Base-by-base conservation (phyloP, 2,113 vertebrate species). In the Eudyptes chrysolophus region DNA sequence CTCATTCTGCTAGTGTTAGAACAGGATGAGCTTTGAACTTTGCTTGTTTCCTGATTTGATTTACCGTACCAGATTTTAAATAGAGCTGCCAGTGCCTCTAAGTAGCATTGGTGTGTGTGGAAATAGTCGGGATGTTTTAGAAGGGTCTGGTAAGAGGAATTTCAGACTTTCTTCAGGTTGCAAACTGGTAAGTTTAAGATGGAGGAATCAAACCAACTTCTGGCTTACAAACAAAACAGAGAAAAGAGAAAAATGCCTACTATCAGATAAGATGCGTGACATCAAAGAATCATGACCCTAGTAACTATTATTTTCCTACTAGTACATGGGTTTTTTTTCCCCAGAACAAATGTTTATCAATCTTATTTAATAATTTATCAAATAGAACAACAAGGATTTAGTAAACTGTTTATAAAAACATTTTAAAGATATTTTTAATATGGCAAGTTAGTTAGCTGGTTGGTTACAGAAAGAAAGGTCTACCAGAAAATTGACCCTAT, bases 291-390 rank as follows among this genome's bases (percentile, higher is more conserved):
- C 22, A 6, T 48, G 75, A 30, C 20, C 17, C 13, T 29, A 32
- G 27, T 16, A 52, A 44, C 7, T 24, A 6, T 26, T 5, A 29
- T 70, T 49, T 84, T 66, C 32, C 51, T 66, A 22, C 4, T 27
- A 29, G 10, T 16, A 71, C 5, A 22, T 21, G 4, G 1, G 1
- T 19, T 0, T 57, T 60, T 78, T 14, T 62, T 25, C 27, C 20
- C 19, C 22, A 26, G 25, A 36, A 52, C 0, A 78, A 72, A 57
- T 9, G 2, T 7, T 40, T 20, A 16, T 34, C 25, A 34, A 60
- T 34, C 2, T 44, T 69, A 34, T 52, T 21, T 32, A 40, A 46
- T 5, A 29, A 44, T 72, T 58, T 58, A 29, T 69, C 38, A 38
- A 57, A 6, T 3, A 52, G 22, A 68, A 34, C 3, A 61, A n/a